phyloP scores from a whole-genome alignment of 2,888 invertebrate genomes.

The Eilema depressum region DNA sequence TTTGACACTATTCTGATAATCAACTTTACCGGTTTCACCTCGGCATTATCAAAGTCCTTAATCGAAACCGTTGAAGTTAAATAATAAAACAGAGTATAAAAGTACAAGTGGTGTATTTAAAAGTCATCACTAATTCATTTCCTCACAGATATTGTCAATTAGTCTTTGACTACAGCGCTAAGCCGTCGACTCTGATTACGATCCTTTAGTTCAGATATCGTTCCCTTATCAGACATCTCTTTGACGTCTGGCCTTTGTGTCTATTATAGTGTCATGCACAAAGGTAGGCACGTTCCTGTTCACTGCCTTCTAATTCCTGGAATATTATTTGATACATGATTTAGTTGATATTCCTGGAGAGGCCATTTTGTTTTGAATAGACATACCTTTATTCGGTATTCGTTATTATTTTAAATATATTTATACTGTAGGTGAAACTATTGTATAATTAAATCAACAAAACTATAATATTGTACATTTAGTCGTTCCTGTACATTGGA shows the following conservation, averaged over 20 bases:
- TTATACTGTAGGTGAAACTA: too few species aligned
- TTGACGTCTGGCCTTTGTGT: conserved; percentile 17
- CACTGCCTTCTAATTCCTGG: background rate
- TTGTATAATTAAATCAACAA: too few species aligned
- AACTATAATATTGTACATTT: too few species aligned
- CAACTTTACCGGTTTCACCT: too few species aligned
- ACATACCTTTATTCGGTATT: background rate
- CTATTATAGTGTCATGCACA: conserved; percentile 10
- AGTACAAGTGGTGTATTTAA: too few species aligned
- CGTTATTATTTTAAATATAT: too few species aligned
- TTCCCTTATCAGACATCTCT: conserved; percentile 15
- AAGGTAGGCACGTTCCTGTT: conserved; percentile 22
- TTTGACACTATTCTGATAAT: too few species aligned
- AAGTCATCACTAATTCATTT: background rate
- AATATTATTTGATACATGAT: background rate
- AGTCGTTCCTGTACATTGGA: too few species aligned
- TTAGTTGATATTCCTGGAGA: background rate
- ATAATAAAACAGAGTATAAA: too few species aligned
- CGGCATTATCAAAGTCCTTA: too few species aligned
- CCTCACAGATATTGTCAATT: background rate
- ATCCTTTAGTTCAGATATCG: conserved; percentile 11
- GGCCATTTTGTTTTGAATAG: background rate
- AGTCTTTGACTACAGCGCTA: background rate
- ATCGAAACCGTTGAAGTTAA: too few species aligned
- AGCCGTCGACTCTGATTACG: background rate